Evolutionary conservation across 1,140 invertebrate species (phyloP).

Genomic region (roundworm (Caenorhabditis elegans)): DNA sequence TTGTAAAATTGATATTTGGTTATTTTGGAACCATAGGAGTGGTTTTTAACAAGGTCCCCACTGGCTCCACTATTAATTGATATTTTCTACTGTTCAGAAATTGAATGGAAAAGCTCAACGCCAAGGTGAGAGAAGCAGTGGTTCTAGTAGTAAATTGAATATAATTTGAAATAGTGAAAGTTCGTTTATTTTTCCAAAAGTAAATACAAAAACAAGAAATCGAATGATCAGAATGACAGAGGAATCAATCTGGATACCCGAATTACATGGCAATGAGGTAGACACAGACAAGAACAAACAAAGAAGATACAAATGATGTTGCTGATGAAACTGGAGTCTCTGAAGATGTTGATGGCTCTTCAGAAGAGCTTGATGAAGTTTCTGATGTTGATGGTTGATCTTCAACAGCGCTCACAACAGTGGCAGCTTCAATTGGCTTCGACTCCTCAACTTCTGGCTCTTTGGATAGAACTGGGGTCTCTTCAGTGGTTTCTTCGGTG

Average conservation of each 20-base stretch:
- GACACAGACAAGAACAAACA: conserved; percentile 17
- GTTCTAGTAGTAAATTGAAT: too few relatives aligned
- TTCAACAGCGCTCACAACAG: background rate
- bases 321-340: background rate
- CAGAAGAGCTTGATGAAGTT: background rate
- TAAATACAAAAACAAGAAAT: background rate
- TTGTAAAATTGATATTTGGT: too few relatives aligned
- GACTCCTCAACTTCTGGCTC: conserved; percentile 7
- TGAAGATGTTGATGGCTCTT: background rate
- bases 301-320: background rate
- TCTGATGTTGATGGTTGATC: background rate
- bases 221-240: background rate
- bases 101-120: too few relatives aligned
- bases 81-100: too few relatives aligned
- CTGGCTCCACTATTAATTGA: too few relatives aligned
- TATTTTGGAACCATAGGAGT: too few relatives aligned
- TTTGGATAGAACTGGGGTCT: background rate
- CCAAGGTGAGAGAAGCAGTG: too few relatives aligned
- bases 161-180: too few relatives aligned
- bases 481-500: background rate
- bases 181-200: background rate
- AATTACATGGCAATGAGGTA: conserved; percentile 19
- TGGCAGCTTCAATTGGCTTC: conserved; percentile 15
- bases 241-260: too few relatives aligned
- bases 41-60: too few relatives aligned